Percentiles rank a stretch among this genome's conserved stretches.
Evolutionary conservation across 1,140 invertebrate genomes (phyloP).

Genomic region (Arctopsyche grandis): DNA sequence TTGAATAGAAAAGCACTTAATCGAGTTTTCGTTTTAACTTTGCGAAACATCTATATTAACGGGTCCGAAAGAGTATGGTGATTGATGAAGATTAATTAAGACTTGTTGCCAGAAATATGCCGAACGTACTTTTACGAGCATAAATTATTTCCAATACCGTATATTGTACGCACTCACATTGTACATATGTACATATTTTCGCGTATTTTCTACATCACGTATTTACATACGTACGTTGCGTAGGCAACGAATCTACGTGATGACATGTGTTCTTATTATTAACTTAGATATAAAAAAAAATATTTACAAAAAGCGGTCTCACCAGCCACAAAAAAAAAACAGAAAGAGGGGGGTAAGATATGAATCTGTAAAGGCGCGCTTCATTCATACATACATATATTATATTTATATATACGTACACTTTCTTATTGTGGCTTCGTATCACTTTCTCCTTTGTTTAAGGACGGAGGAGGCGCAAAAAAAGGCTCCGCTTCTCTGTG

Average conservation of each 20-base stretch:
- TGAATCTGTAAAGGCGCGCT: slow-evolving; percentile 6
- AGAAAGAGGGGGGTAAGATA: background rate
- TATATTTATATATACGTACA: background rate
- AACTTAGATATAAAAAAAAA: background rate
- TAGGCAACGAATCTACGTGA: background rate
- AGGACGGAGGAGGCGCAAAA: background rate
- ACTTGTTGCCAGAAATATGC: background rate
- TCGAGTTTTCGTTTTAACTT: slow-evolving; percentile 22
- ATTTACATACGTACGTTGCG: no score
- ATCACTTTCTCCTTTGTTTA: slow-evolving; percentile 28
- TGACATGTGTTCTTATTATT: background rate
- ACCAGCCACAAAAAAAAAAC: background rate
- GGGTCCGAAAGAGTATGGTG: background rate
- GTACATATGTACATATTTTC: no score
- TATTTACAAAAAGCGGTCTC: background rate
- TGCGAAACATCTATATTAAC: slow-evolving; percentile 18
- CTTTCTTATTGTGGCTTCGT: background rate
- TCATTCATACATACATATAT: background rate
- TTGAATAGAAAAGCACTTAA: slow-evolving; percentile 29
- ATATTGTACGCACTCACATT: no score
- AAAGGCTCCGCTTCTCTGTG: background rate
- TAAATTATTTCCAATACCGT: background rate
- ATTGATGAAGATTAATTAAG: slow-evolving; percentile 31
- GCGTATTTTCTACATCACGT: no score
- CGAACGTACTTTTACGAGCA: background rate